Base-by-base conservation (phyloP, 2,113 vertebrate species). In the Smithornis capensis region DNA sequence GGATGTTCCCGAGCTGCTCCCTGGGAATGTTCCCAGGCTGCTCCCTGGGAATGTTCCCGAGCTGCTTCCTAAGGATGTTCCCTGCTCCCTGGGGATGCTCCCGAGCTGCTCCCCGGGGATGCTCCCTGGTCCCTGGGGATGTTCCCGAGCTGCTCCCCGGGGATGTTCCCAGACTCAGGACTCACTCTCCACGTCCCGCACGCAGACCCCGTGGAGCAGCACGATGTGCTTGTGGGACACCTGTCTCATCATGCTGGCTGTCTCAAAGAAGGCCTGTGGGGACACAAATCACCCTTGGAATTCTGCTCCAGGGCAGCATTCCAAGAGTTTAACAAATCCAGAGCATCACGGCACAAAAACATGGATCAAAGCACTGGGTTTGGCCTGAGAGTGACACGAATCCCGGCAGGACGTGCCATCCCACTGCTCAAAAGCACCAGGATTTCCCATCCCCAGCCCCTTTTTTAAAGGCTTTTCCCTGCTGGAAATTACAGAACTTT, bases 161-260 rank as follows among this genome's bases (percentile, higher is more conserved):
- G 56, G 56, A 6, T 14, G 24, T 50, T 25, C 23, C 49, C 23
- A 25, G 50, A n/a, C n/a, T n/a, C n/a, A 3, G 50, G 31, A 98
- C 99, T 99, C 97, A 99, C 99, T 99, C 68, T 99, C 99, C 70
- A 98, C 97, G 5, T 99, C 98, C 2, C 98, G 99, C 37, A 99
- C 99, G 88, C 99, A 99, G 89, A 99, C 98, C 4, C 99, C 99
- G 2, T 99, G 99, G 42, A 99, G 98, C 21, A 99, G 98, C 87
- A 98, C 99, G 0, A 99, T 99, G 97, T 99, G 99, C 83, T 99
- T 99, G 95, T 99, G 99, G 42, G 99, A 99, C 82, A 99, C 98
- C 82, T 99, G 99, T 22, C 99, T 98, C 99, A 99, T 99, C 98
- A 99, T 99, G 93, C 99, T 99, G 69, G 99, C 99, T 0, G 99